Conservation (phyloP, 2,888 invertebrate genomes). For the Adelphocoris suturalis region DNA sequence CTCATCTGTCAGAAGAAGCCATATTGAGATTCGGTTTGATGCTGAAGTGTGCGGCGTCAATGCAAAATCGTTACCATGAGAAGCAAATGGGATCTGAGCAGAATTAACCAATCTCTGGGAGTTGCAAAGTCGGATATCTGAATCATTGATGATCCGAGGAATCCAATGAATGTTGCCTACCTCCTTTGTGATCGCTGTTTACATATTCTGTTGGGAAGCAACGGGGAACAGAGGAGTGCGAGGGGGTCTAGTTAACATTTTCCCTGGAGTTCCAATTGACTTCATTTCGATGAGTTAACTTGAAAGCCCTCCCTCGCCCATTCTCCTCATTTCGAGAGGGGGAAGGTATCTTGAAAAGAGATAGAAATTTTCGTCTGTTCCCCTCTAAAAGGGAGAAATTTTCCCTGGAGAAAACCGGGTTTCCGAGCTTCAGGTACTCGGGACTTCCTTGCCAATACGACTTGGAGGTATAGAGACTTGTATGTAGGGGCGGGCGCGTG, state of each 20-base stretch:
- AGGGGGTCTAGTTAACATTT: slow-evolving; percentile 49
- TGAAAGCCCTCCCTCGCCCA: slow-evolving; percentile 30
- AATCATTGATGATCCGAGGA: slow-evolving; percentile 60
- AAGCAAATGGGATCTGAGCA: background rate
- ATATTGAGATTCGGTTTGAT: background rate
- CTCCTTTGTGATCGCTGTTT: slow-evolving; percentile 61
- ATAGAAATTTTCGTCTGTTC: slow-evolving; percentile 41
- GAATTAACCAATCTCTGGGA: slow-evolving; percentile 20
- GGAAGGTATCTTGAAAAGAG: slow-evolving; percentile 4
- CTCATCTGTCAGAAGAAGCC: too few species aligned
- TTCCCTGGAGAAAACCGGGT: slow-evolving; percentile 7
- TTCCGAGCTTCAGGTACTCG: background rate
- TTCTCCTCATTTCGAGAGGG: background rate
- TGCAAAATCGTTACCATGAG: background rate
- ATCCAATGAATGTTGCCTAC: slow-evolving; percentile 64
- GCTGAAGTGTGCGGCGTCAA: background rate
- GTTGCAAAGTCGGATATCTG: slow-evolving; percentile 40
- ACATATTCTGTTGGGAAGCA: slow-evolving; percentile 58
- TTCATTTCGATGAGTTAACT: slow-evolving; percentile 64
- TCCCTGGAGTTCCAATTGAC: slow-evolving; percentile 59
- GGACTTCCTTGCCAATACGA: slow-evolving; percentile 6
- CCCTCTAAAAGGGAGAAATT: slow-evolving; percentile 47
- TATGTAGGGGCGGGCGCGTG: slow-evolving; percentile 70
- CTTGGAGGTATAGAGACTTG: slow-evolving; percentile 53
- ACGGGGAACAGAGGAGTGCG: background rate